phyloP scores from a whole-genome alignment of 2,888 invertebrate species.

The Rhagonycha fulva region DNA sequence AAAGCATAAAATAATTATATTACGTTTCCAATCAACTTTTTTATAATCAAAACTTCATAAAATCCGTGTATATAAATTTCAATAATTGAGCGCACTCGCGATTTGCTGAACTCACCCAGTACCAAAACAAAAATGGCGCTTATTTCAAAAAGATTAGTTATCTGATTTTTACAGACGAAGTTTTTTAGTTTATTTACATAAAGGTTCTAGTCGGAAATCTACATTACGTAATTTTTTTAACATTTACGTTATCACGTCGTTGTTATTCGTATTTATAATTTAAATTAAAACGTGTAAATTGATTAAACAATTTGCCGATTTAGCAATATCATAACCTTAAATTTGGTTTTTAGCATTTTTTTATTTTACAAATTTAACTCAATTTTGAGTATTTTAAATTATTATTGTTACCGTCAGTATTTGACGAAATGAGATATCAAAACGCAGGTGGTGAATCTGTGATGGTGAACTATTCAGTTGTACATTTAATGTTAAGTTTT shows the following conservation, averaged over 20 bases:
- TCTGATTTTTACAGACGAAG: neutral
- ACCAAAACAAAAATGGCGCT: neutral
- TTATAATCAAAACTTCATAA: neutral
- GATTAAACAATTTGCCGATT: neutral
- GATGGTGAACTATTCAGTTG: conserved; percentile 51
- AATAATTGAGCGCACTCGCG: neutral
- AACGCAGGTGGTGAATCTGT: conserved; percentile 12
- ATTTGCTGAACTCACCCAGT: neutral
- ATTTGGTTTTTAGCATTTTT: neutral
- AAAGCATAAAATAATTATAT: too few species aligned
- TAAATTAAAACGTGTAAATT: neutral
- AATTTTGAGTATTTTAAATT: neutral
- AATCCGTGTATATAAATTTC: neutral
- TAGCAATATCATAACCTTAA: neutral
- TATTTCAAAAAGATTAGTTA: neutral
- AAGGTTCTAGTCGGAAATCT: neutral
- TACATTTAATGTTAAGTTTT: conserved; percentile 76
- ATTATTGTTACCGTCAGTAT: neutral
- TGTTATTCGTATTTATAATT: neutral
- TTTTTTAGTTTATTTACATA: neutral
- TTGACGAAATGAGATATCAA: conserved; percentile 9
- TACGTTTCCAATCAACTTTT: too few species aligned
- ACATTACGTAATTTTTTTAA: neutral
- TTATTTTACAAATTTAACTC: neutral
- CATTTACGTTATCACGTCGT: neutral